These are phyloP conservation scores for Phasianus colchicus DNA, from an alignment of 2,113 vertebrate genomes.

Conservation along the genomic window DNA sequence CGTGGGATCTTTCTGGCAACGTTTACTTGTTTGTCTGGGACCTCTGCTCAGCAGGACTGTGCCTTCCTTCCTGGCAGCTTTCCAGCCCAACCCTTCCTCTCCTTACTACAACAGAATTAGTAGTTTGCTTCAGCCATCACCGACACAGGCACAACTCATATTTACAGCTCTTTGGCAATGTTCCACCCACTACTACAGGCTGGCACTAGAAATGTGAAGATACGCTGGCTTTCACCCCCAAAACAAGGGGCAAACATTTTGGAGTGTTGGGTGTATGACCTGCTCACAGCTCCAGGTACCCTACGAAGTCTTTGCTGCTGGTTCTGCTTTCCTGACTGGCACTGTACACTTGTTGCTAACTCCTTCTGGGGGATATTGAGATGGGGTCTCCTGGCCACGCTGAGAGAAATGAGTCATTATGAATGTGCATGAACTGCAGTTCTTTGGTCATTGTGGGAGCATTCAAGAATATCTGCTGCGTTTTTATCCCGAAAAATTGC, in stretches of 20 bases:
- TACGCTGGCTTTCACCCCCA: rapidly evolving
- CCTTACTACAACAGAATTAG: rapidly evolving
- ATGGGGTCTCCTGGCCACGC: neutral
- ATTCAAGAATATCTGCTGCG: neutral
- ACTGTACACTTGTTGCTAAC: rapidly evolving
- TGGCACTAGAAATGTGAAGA: rapidly evolving
- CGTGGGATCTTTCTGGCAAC: neutral
- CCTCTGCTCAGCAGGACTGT: neutral
- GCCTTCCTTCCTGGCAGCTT: neutral
- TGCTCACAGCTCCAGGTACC: too few relatives aligned
- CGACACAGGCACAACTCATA: neutral
- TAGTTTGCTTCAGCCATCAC: neutral
- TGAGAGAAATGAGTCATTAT: neutral
- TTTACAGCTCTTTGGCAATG: neutral
- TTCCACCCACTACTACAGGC: neutral
- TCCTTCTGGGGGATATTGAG: neutral
- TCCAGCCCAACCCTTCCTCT: neutral
- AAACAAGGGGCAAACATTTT: neutral
- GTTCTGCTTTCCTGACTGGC: neutral
- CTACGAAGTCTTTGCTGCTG: neutral
- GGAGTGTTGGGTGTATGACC: neutral
- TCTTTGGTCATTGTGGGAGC: neutral
- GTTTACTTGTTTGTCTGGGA: neutral
- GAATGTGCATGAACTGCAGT: neutral
- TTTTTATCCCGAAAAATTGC: neutral